Evolutionary conservation across 2,888 invertebrate genomes (phyloP).

Genomic region (Philhelius pedissequus): DNA sequence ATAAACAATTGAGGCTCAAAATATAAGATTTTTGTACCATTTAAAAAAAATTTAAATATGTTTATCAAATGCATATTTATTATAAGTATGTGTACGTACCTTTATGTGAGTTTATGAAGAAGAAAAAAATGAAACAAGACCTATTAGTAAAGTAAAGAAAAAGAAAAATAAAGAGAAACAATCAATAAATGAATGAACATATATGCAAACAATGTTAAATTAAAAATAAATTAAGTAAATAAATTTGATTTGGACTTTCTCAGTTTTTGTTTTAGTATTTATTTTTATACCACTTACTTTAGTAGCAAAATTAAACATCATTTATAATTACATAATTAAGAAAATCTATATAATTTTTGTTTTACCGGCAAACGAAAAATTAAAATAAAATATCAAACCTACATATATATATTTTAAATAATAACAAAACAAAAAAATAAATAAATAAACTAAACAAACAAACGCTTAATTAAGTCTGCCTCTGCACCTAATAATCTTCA

Average conservation of each 20-base stretch:
- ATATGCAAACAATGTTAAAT: background rate
- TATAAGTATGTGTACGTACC: constrained; percentile 23
- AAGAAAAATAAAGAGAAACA: background rate
- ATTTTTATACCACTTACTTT: background rate
- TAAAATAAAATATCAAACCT: background rate
- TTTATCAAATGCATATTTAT: constrained; percentile 12
- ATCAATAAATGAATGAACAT: background rate
- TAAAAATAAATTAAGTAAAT: background rate
- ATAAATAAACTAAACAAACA: constrained; percentile 1
- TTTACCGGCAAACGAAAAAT: background rate
- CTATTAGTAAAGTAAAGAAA: constrained; percentile 8
- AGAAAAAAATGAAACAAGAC: background rate
- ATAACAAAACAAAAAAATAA: constrained; percentile 14
- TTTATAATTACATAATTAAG: background rate
- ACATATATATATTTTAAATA: background rate
- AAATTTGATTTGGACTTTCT: background rate
- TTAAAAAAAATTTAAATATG: background rate
- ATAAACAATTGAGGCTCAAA: constrained; percentile 58
- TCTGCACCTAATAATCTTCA: constrained; percentile 22
- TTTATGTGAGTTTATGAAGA: constrained; percentile 19
- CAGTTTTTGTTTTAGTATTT: background rate
- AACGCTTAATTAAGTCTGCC: constrained; percentile 40
- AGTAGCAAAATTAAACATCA: background rate
- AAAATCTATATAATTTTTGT: background rate
- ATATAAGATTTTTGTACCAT: background rate